phyloP scores from a whole-genome alignment of 2,888 invertebrate species.

The Neria commutata region DNA sequence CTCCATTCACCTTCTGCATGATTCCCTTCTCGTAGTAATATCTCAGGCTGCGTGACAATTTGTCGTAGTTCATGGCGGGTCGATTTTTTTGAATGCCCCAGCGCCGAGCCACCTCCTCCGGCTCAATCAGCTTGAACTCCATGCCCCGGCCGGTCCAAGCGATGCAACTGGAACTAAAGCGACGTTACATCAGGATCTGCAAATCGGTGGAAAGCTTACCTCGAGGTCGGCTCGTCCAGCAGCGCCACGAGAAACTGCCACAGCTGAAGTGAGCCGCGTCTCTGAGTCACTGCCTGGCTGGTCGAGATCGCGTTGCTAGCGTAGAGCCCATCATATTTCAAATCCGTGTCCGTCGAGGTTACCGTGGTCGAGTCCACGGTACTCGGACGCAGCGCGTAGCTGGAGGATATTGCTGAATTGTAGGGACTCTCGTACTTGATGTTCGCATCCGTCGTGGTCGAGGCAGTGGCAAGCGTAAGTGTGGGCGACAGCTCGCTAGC shows the following conservation, averaged over 20 bases:
- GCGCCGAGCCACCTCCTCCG: slow-evolving; percentile 92
- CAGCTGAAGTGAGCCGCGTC: slow-evolving; percentile 86
- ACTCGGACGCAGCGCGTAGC: slow-evolving; percentile 53
- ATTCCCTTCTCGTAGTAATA: slow-evolving; percentile 99
- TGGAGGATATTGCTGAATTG: slow-evolving; percentile 55
- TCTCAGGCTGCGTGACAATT: slow-evolving; percentile 88
- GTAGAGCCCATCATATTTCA: slow-evolving; percentile 57
- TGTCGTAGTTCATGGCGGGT: slow-evolving; percentile 98
- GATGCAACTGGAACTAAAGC: slow-evolving; percentile 76
- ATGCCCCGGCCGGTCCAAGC: slow-evolving; percentile 95
- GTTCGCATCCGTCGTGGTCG: slow-evolving; percentile 43
- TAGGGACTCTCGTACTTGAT: slow-evolving; percentile 59
- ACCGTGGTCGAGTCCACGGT: slow-evolving; percentile 56
- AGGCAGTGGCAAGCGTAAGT: slow-evolving; percentile 31
- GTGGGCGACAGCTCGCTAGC: slow-evolving; percentile 44
- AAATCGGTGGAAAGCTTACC: slow-evolving; percentile 47
- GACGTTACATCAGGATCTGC: background rate
- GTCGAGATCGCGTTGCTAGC: slow-evolving; percentile 52
- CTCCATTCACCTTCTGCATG: slow-evolving; percentile 97
- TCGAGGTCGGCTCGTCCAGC: slow-evolving; percentile 70
- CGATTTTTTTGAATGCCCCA: slow-evolving; percentile 97
- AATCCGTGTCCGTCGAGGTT: slow-evolving; percentile 57
- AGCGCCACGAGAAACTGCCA: slow-evolving; percentile 94
- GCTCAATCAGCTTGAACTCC: slow-evolving; percentile 95
- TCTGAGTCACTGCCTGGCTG: slow-evolving; percentile 59